Evolutionary conservation across 2,888 invertebrate genomes (phyloP), one percentile per base, ranked within the genome.

Genomic region (Euclidia mi): DNA sequence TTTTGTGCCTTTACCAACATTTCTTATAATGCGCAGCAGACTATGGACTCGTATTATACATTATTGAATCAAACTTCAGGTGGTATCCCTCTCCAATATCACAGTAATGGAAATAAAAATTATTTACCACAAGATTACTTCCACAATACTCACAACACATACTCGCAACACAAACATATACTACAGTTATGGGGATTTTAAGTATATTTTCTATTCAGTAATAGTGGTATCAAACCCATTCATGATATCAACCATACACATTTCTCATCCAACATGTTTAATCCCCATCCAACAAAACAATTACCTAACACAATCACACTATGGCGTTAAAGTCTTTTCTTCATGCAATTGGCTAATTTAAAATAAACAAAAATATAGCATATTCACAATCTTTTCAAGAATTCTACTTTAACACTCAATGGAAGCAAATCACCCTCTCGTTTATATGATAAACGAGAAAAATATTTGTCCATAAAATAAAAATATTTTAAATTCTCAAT

Each of bases 81-180:
- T 86, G 84, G 85, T 88, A 85, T 87, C 84, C 85, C 86, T 85
- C 85, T 84, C 80, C 88, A 85, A 88, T 92, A 93, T 94, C 93
- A 93, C 93, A 93, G 93, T 87, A 88, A 90, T 85, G 79, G 88
- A 84, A 90, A 88, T 82, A 65, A 71, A 60, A 64, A 61, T 78
- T 86, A 88, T 81, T 84, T 34, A 34, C 25, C 40, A 25, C 85
- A 83, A 79, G 85, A 82, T 76, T 78, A 79, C 78, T 79, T 81
- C 76, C 79, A 70, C 73, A 80, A 66, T 73, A 79, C 71, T 79
- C 82, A 77, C 83, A n/a, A n/a, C n/a, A 79, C 81, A 82, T 81
- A 78, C 83, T 76, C 81, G 76, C 81, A 83, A 82, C 69, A 76
- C 81, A 79, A 78, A 76, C 41, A 51, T 46, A 62, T 53, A 55